phyloP scores from a whole-genome alignment of 2,888 invertebrate species.

The Calameuta idolon region DNA sequence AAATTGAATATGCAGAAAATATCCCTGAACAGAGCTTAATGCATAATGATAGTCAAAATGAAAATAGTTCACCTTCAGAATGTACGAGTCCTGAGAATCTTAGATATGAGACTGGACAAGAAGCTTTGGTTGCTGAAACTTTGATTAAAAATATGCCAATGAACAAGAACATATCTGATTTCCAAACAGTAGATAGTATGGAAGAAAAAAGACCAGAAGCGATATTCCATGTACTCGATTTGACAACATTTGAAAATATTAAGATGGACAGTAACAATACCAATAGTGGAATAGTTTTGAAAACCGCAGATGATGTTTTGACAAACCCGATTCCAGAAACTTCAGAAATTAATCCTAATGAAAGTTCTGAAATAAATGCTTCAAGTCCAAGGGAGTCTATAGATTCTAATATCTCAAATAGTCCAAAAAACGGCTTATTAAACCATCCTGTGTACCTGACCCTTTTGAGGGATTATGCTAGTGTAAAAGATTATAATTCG shows the following conservation, averaged over 20 bases:
- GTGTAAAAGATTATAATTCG: slow-evolving; percentile 46
- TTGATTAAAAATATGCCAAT: slow-evolving; percentile 9
- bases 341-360: slow-evolving; percentile 14
- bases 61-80: neutral
- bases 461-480: slow-evolving; percentile 51
- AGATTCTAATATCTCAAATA: slow-evolving; percentile 22
- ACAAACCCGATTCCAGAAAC: slow-evolving; percentile 15
- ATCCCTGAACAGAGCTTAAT: neutral
- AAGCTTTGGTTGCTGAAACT: neutral
- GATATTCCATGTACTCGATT: neutral
- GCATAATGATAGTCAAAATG: neutral
- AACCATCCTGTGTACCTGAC: slow-evolving; percentile 51
- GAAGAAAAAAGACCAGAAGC: neutral
- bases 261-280: too few species aligned
- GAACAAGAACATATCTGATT: slow-evolving; percentile 22
- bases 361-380: slow-evolving; percentile 21
- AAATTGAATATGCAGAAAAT: neutral
- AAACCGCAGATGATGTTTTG: neutral
- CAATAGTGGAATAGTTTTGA: neutral
- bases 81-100: neutral
- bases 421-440: slow-evolving; percentile 28
- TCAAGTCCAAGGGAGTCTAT: slow-evolving; percentile 17
- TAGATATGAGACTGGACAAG: neutral
- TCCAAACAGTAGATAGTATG: neutral
- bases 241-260: neutral